Evolutionary conservation across 2,113 vertebrate genomes (phyloP).

Genomic region (Oophaga pumilio): DNA sequence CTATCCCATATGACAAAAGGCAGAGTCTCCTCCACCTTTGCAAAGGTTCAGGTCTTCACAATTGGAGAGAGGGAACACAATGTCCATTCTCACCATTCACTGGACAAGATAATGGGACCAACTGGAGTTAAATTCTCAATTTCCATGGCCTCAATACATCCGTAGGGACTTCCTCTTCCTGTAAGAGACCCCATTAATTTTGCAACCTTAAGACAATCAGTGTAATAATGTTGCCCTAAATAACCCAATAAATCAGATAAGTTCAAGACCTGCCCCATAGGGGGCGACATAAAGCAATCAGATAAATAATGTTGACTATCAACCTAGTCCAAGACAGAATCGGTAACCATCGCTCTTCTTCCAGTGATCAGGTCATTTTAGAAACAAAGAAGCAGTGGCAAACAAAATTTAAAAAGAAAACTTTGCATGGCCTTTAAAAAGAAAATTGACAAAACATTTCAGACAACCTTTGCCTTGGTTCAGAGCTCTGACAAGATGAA

Average conservation of each 20-base stretch:
- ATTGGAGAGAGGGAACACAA: too few species aligned
- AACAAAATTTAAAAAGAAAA: background rate
- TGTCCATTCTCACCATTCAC: too few species aligned
- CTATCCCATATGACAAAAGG: too few species aligned
- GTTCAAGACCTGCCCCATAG: background rate
- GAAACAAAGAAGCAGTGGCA: background rate
- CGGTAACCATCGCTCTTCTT: background rate
- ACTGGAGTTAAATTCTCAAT: too few species aligned
- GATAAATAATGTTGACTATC: background rate
- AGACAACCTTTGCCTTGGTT: background rate
- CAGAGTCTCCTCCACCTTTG: too few species aligned
- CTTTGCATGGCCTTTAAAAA: background rate
- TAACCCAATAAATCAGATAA: background rate
- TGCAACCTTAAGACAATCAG: background rate
- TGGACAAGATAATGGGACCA: too few species aligned
- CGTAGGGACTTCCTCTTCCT: too few species aligned
- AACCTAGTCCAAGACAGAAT: background rate
- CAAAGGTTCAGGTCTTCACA: too few species aligned
- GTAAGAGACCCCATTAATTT: background rate
- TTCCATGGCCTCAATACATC: too few species aligned
- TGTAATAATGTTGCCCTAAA: background rate
- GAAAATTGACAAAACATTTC: background rate
- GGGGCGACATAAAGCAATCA: background rate
- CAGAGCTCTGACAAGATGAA: constrained; percentile 5
- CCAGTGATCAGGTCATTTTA: too few species aligned